phyloP scores from a whole-genome alignment of 2,113 vertebrate genomes.

The Oenanthe oenanthe region DNA sequence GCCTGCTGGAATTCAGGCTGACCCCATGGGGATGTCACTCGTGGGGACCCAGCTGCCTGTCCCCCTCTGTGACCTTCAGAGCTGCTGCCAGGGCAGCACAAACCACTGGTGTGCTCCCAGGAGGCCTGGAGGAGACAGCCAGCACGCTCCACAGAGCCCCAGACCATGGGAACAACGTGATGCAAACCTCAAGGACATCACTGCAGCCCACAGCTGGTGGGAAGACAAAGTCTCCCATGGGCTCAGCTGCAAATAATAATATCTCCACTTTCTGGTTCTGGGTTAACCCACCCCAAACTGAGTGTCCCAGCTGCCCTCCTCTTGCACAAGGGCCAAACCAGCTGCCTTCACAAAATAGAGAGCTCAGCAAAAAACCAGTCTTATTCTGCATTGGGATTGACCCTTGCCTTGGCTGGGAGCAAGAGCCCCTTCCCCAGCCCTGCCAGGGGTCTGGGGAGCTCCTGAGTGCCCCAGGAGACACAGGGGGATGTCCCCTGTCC shows the following conservation, averaged over 20 bases:
- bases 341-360: not conserved
- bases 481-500: rapidly evolving
- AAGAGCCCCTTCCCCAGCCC: not conserved
- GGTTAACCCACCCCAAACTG: not conserved
- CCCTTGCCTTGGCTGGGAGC: not conserved
- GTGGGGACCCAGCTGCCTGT: not conserved
- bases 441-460: not conserved
- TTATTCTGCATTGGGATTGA: not conserved
- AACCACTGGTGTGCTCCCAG: conserved; percentile 22
- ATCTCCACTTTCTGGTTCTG: not conserved
- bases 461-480: not conserved
- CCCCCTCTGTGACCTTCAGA: not conserved
- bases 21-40: not conserved
- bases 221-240: conserved; percentile 14
- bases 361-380: not conserved
- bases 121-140: conserved; percentile 40
- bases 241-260: not conserved
- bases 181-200: not conserved
- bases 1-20: not conserved
- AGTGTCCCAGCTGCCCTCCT: not conserved
- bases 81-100: conserved; percentile 30
- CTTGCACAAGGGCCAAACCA: not conserved
- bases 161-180: conserved; percentile 74
- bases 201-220: not conserved
- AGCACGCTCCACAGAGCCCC: conserved; percentile 63